A percentile compares a stretch with the other conserved stretches of the same genome.
phyloP scores from a whole-genome alignment of 2,888 invertebrate species.

The Yponomeuta plumbellus region DNA sequence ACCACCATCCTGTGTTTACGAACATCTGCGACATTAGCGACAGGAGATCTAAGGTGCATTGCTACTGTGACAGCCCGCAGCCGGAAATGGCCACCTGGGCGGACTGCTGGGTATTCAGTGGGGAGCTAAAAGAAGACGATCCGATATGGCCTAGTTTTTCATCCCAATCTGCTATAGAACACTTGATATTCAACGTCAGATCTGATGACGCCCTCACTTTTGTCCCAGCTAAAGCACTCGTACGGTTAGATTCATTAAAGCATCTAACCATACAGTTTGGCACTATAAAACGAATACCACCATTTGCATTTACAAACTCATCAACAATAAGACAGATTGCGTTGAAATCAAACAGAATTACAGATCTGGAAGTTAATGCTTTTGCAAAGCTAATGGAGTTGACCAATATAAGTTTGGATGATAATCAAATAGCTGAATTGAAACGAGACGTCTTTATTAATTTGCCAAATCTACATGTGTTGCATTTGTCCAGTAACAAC shows the following conservation, averaged over 20 bases:
- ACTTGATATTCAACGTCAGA: slow-evolving; percentile 82
- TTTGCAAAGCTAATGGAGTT: slow-evolving; percentile 85
- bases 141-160: slow-evolving; percentile 85
- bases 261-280: slow-evolving; percentile 84
- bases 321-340: slow-evolving; percentile 82
- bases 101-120: slow-evolving; percentile 84
- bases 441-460: slow-evolving; percentile 84
- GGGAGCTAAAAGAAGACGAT: slow-evolving; percentile 79
- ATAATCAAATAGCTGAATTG: slow-evolving; percentile 85
- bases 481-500: slow-evolving; percentile 90
- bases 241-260: slow-evolving; percentile 80
- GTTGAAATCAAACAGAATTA: slow-evolving; percentile 82
- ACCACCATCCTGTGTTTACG: slow-evolving; percentile 57
- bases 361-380: slow-evolving; percentile 79
- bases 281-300: slow-evolving; percentile 81
- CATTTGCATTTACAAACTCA: slow-evolving; percentile 86
- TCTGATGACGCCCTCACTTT: slow-evolving; percentile 81
- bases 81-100: slow-evolving; percentile 79
- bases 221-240: slow-evolving; percentile 83
- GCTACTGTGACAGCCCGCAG: slow-evolving; percentile 67
- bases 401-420: slow-evolving; percentile 82
- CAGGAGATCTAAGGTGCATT: slow-evolving; percentile 64
- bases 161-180: slow-evolving; percentile 82
- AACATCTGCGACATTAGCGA: slow-evolving; percentile 69
- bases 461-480: slow-evolving; percentile 81